A percentile compares a stretch with the other conserved stretches of the same genome.
These are phyloP conservation scores for Pocota personata DNA, from an alignment of 2,888 invertebrate genomes.

Conservation along the genomic window DNA sequence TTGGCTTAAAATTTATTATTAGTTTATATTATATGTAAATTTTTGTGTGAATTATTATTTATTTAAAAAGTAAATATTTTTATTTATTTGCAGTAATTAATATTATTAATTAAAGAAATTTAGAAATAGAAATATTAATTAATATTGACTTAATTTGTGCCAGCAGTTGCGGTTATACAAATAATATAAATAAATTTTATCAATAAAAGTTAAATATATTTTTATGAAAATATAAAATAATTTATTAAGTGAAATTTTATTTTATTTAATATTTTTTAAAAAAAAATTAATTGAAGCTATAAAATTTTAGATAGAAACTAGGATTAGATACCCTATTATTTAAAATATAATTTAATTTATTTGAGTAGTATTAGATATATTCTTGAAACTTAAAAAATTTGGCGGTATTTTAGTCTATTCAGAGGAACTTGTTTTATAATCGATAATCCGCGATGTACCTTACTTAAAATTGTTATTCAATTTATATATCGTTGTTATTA, in stretches of 20 bases:
- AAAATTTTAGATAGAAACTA: too few relatives aligned
- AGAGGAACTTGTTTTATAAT: conserved; percentile 89
- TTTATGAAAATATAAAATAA: conserved; percentile 79
- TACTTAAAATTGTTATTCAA: conserved; percentile 86
- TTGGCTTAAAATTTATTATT: conserved; percentile 83
- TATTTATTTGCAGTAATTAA: conserved; percentile 83
- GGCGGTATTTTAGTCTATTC: conserved; percentile 88
- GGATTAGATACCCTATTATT: conserved; percentile 89
- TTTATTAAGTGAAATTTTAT: conserved; percentile 86
- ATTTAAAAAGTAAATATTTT: conserved; percentile 82
- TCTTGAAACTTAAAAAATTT: conserved; percentile 88
- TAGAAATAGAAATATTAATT: conserved; percentile 85
- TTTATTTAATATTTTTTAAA: conserved; percentile 81
- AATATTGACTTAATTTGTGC: conserved; percentile 87
- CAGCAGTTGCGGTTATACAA: conserved; percentile 89
- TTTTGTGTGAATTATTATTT: conserved; percentile 82
- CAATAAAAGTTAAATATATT: conserved; percentile 80
- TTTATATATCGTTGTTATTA: conserved; percentile 88
- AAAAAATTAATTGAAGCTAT: conserved; percentile 82
- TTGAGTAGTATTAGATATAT: conserved; percentile 85
- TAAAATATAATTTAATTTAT: conserved; percentile 78
- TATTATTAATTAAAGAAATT: conserved; percentile 85
- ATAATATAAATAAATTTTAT: conserved; percentile 85
- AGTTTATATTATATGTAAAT: conserved; percentile 85
- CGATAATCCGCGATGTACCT: conserved; percentile 86